Conservation (phyloP, 2,113 vertebrate genomes). For the Oncorhynchus keta region DNA sequence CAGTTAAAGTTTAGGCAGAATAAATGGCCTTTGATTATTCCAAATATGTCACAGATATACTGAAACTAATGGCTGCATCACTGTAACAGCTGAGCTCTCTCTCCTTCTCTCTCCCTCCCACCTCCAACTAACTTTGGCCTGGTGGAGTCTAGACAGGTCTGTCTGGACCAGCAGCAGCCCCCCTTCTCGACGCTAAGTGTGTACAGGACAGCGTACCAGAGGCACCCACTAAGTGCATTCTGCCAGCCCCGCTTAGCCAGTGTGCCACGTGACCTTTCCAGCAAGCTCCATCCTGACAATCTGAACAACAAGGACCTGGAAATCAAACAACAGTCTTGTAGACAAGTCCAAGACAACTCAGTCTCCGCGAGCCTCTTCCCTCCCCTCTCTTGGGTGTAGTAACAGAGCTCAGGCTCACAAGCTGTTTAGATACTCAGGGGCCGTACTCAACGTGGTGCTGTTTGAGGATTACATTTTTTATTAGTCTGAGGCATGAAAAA, state of each 20-base stretch:
- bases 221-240: slow-evolving; percentile 51
- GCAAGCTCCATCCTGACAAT: slow-evolving; percentile 52
- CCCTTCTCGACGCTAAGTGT: slow-evolving; percentile 40
- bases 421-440: slow-evolving; percentile 16
- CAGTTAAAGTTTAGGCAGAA: not conserved
- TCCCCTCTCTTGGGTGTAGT: slow-evolving; percentile 11
- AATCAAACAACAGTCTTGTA: slow-evolving; percentile 35
- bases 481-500: not conserved
- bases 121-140: slow-evolving; percentile 77
- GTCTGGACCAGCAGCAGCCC: slow-evolving; percentile 34
- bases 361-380: slow-evolving; percentile 23
- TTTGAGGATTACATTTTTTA: slow-evolving; percentile 15
- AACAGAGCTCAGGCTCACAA: not conserved
- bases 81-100: slow-evolving; percentile 38
- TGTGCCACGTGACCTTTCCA: slow-evolving; percentile 51
- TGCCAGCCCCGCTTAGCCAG: slow-evolving; percentile 46
- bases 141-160: slow-evolving; percentile 49
- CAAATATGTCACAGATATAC: slow-evolving; percentile 51
- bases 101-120: slow-evolving; percentile 24
- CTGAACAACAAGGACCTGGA: slow-evolving; percentile 55
- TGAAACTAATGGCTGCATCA: slow-evolving; percentile 52
- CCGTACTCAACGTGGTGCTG: not conserved
- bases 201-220: slow-evolving; percentile 60
- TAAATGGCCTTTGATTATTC: slow-evolving; percentile 44
- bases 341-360: slow-evolving; percentile 51